These are phyloP conservation scores for Clamator glandarius DNA, from an alignment of 2,797 vertebrate genomes.

Conservation along the genomic window DNA sequence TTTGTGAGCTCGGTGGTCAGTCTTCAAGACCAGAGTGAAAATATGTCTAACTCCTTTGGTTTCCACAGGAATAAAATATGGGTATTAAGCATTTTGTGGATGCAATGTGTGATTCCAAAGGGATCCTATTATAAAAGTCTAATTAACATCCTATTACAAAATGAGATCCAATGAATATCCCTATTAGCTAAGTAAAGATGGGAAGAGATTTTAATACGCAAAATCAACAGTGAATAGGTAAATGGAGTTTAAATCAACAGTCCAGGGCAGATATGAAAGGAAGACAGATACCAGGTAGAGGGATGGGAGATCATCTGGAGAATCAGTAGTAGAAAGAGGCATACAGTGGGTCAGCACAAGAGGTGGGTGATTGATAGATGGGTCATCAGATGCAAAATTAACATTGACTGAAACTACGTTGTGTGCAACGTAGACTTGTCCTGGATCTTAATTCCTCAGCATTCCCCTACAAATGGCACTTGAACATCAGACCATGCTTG, in stretches of 20 bases:
- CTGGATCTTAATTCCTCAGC: background rate
- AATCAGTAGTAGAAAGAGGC: background rate
- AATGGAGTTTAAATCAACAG: background rate
- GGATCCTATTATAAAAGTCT: constrained; percentile 24
- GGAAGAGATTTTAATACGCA: constrained; percentile 4
- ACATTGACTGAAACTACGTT: background rate
- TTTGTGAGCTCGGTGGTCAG: background rate
- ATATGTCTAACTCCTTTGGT: background rate
- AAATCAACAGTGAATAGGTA: constrained; percentile 24
- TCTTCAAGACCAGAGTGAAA: background rate
- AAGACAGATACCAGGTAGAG: background rate
- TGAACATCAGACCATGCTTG: background rate
- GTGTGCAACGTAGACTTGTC: background rate
- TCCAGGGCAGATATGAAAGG: background rate
- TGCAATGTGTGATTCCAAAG: background rate
- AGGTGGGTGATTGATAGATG: background rate
- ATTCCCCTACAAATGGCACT: background rate
- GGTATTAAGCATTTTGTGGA: background rate
- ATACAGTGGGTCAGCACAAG: background rate
- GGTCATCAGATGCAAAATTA: background rate
- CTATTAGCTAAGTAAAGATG: constrained; percentile 47
- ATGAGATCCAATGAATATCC: background rate
- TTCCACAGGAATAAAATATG: background rate
- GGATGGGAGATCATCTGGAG: background rate
- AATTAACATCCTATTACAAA: constrained; percentile 26